phyloP scores from a whole-genome alignment of 2,113 vertebrate species.

The Noctilio leporinus region DNA sequence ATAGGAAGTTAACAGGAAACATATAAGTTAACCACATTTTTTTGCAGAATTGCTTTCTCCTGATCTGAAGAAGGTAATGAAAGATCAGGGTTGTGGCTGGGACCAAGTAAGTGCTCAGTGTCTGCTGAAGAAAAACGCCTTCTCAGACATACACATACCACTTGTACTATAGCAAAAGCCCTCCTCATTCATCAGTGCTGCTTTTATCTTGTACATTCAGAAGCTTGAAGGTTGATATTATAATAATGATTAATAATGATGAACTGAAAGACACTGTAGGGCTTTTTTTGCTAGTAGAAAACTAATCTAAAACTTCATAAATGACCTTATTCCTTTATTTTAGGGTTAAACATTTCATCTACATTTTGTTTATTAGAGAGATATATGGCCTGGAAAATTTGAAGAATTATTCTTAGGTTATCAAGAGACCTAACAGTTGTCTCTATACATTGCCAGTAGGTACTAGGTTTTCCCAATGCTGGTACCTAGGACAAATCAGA shows the following conservation, averaged over 20 bases:
- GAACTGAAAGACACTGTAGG: background rate
- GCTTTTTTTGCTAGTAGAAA: background rate
- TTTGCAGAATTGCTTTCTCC: background rate
- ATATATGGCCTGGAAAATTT: background rate
- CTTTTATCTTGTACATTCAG: background rate
- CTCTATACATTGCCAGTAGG: background rate
- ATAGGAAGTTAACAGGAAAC: background rate
- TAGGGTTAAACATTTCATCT: background rate
- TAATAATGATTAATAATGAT: background rate
- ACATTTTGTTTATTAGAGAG: background rate
- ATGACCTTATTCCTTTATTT: background rate
- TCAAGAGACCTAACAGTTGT: background rate
- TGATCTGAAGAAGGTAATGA: background rate
- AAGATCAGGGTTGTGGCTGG: background rate
- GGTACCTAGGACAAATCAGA: background rate
- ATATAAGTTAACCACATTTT: background rate
- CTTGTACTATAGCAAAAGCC: background rate
- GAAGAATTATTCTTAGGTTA: background rate
- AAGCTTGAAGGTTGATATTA: background rate
- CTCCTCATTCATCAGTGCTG: background rate
- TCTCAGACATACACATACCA: background rate
- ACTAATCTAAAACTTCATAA: constrained; percentile 8
- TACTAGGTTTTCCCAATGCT: background rate
- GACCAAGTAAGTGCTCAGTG: background rate
- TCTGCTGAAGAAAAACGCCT: background rate